These are phyloP conservation scores for Pseudomyrmex flavicornis DNA, from an alignment of 1,140 invertebrate genomes.

Conservation along the genomic window DNA sequence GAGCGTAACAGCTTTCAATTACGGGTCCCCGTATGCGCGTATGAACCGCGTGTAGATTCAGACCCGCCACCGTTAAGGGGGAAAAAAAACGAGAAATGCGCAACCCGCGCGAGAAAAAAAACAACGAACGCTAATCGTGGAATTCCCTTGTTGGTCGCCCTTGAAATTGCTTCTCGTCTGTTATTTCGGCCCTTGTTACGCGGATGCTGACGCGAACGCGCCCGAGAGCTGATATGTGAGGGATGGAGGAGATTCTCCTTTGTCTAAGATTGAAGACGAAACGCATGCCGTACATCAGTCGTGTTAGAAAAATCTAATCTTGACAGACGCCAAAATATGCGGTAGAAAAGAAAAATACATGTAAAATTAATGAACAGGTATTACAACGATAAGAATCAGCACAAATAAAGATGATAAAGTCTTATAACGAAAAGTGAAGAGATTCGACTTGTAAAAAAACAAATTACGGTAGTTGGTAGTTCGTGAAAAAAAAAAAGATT, in stretches of 20 bases:
- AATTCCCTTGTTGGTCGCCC: conserved; percentile 48
- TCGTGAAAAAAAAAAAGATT: not conserved
- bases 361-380: not conserved
- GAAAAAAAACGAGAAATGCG: conserved; percentile 6
- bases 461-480: not conserved
- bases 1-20: conserved; percentile 82
- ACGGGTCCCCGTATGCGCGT: conserved; percentile 71
- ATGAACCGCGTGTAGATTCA: conserved; percentile 45
- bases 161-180: conserved; percentile 53
- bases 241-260: not conserved
- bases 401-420: too few species aligned
- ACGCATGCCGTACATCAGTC: not conserved
- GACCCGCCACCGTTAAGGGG: conserved; percentile 8
- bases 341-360: not conserved
- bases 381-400: not conserved
- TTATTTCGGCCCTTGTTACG: conserved; percentile 53
- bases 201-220: not conserved
- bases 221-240: not conserved
- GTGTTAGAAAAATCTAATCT: not conserved
- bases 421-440: not conserved
- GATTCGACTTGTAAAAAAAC: not conserved
- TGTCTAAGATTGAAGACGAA: not conserved
- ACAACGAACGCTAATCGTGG: conserved; percentile 28
- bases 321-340: not conserved
- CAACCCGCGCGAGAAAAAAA: conserved; percentile 19